Base-by-base conservation (phyloP, 2,888 invertebrate species). In the Tetanocera ferruginea region DNA sequence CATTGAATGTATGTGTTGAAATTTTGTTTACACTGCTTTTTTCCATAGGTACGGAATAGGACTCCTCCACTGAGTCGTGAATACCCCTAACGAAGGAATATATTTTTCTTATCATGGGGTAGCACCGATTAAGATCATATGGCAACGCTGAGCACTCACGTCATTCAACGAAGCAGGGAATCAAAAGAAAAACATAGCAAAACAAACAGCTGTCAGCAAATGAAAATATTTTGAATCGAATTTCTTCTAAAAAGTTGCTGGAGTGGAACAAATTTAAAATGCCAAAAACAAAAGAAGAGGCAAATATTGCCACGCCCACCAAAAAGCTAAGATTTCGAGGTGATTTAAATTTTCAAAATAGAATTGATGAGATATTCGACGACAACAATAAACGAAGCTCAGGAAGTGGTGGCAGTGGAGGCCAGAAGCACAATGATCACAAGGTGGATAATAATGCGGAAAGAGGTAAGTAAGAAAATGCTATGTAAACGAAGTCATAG, bases 281-380 rank as follows among this genome's bases (percentile, higher is more conserved):
- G 83, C 78, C 82, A 57, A 78, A 80, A 77, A 75, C 79, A 57
- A 81, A 81, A 78, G 82, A 81, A 60, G 82, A 82, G 23, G 66
- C 77, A 57, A 72, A 69, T 64, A 79, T 76, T 75, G 66, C 79
- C 31, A 82, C 83, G 72, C 74, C 84, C 55, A 75, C 81, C 78
- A 91, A 90, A 85, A 91, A 90, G 85, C 86, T 91, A 79, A 86
- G 91, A 81, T 91, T 91, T 86, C 89, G 90, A 80, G 86, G 90
- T 62, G 89, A 90, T 64, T 83, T 89, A 25, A 90, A 88, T 85
- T 88, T 90, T 64, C 86, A 82, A 76, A 84, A 79, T 78, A 85
- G 86, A 60, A 82, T 87, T 8, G 87, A 87, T 62, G 87, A 87
- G 5, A 82, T 86, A 37, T 82, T 83, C 5, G 86, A 86, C 55